Evolutionary conservation across 2,113 vertebrate genomes (phyloP).

Genomic region (Uropsilus gracilis): DNA sequence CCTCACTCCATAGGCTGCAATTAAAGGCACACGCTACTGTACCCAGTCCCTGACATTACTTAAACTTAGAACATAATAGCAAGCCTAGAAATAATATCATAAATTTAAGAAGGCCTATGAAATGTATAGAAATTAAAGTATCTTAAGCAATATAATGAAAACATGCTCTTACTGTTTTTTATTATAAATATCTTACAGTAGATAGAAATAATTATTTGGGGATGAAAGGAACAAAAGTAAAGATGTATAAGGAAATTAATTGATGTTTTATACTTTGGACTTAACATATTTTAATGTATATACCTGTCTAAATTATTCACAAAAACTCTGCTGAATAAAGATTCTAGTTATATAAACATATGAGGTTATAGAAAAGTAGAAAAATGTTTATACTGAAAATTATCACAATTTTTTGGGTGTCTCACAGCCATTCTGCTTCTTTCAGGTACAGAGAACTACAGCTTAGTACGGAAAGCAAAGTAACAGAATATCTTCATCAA

Average conservation of each 20-base stretch:
- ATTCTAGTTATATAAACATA: not conserved
- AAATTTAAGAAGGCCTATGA: conserved; percentile 8
- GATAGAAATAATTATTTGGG: not conserved
- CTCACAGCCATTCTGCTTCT: not conserved
- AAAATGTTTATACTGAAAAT: not conserved
- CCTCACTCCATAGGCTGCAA: no score
- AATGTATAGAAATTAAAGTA: conserved; percentile 35
- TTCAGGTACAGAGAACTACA: conserved; percentile 94
- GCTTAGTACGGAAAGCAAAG: conserved; percentile 92
- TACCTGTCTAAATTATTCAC: conserved; percentile 46
- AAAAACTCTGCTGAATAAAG: conserved; percentile 36
- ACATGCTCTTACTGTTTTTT: conserved; percentile 23
- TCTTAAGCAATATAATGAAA: conserved; percentile 31
- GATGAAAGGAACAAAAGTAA: not conserved
- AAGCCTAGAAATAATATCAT: conserved; percentile 19
- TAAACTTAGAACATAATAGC: conserved; percentile 25
- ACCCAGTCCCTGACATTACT: conserved; percentile 1
- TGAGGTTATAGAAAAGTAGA: not conserved
- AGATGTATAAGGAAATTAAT: not conserved
- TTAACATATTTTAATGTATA: not conserved
- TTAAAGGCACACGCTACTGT: no score
- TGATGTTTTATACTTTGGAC: not conserved
- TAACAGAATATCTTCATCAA: conserved; percentile 94
- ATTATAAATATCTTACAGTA: conserved; percentile 23
- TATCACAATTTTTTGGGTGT: not conserved